Percentiles rank a stretch among this genome's conserved stretches.
phyloP scores from a whole-genome alignment of 2,113 vertebrate species.

The Microcebus jonahi region DNA sequence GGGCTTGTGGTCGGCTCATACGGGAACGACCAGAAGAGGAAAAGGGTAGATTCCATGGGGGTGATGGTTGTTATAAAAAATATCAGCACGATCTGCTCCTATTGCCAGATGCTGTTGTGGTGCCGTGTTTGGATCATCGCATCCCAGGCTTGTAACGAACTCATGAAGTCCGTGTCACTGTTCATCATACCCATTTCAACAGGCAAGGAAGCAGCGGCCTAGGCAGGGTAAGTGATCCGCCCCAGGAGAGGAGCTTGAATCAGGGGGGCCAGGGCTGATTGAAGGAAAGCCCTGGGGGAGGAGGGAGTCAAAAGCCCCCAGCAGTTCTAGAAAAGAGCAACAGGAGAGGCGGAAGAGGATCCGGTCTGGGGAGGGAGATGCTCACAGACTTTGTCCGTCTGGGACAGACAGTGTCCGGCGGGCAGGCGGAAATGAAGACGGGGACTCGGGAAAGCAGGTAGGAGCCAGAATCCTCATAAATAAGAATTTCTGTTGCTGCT shows the following conservation, averaged over 20 bases:
- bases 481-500: constrained; percentile 60
- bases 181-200: neutral
- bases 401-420: neutral
- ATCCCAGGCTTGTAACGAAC: neutral
- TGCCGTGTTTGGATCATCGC: neutral
- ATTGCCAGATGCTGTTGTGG: neutral
- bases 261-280: no score
- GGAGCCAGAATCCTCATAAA: constrained; percentile 49
- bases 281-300: neutral
- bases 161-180: neutral
- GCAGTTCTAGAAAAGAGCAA: neutral
- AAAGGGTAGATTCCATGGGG: neutral
- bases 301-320: neutral
- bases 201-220: neutral
- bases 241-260: neutral
- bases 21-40: neutral
- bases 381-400: neutral
- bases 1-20: neutral
- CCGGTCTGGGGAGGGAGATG: neutral
- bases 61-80: neutral
- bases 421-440: neutral
- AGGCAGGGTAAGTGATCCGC: neutral
- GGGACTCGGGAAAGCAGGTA: neutral
- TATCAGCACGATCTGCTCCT: neutral
- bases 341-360: neutral